Evolutionary conservation across 2,797 vertebrate genomes (phyloP), one percentile per base, ranked within the genome.

Genomic region (Leucoraja ocellata): DNA sequence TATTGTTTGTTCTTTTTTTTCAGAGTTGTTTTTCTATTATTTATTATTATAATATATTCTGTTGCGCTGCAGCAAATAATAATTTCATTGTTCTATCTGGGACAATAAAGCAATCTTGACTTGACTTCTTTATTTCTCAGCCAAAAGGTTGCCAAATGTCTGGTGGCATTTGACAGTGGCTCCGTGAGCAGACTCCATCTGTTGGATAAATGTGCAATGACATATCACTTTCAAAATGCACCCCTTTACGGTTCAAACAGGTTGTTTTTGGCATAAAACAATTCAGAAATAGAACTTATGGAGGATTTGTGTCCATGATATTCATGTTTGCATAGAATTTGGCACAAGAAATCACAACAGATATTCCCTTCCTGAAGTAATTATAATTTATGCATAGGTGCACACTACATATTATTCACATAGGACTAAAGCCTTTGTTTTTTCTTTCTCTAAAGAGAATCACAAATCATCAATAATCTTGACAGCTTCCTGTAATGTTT

Each of bases 341-440:
- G 94, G 94, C 94, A 94, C 93, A 94, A 94, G 94, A 94, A 95
- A 93, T 95, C 93, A 93, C 94, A 91, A 4, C 95, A 93, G 93
- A 94, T 94, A 95, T 94, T 94, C 93, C 76, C 94, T 94, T 95
- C 94, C 94, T 95, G 93, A 91, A 94, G 95, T 94, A 95, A 95
- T 94, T 93, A 94, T 54, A 95, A 94, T 93, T 94, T 93, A 94
- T 94, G 95, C 94, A 95, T 93, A 93, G 93, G 77, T 95, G 94
- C 94, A 95, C 93, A 95, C 94, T 95, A 94, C 94, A 95, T 94
- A 94, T n/a, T 93, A 94, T 94, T 63, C 94, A 93, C 86, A 93
- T 39, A 95, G 95, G 93, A 94, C 93, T 94, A 93, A 94, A 94
- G 93, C 71, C 93, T 94, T 65, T 93, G 93, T 94, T 95, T 95